These are phyloP conservation scores for Etia nguti DNA, from an alignment of 2,113 vertebrate species.

Conservation along the genomic window DNA sequence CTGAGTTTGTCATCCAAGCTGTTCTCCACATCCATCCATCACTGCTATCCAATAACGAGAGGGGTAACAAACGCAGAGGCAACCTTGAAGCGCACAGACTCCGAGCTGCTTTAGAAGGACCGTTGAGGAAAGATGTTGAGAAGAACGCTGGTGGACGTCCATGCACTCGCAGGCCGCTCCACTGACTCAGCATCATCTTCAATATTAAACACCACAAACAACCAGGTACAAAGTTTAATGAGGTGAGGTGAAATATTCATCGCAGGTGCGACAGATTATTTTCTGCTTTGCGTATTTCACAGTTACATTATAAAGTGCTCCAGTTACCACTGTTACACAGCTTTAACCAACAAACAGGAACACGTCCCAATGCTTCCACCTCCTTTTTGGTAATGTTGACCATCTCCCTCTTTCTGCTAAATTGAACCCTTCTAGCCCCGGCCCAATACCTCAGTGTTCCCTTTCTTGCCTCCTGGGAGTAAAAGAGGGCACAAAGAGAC, in stretches of 20 bases:
- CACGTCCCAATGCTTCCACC: not conserved
- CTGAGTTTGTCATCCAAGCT: constrained; percentile 30
- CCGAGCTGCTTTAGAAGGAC: not conserved
- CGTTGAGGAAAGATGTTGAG: not conserved
- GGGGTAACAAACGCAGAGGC: not conserved
- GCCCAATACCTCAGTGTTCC: not conserved
- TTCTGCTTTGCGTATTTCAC: not conserved
- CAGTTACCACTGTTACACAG: too few relatives aligned
- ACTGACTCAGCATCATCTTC: not conserved
- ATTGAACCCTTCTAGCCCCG: not conserved
- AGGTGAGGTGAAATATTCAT: not conserved
- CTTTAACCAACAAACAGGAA: not conserved
- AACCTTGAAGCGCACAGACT: not conserved
- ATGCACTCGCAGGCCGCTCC: not conserved
- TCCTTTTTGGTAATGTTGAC: not conserved
- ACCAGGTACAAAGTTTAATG: not conserved
- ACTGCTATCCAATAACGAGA: not conserved
- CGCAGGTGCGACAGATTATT: not conserved
- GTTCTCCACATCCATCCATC: constrained; percentile 6
- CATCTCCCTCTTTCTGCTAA: not conserved
- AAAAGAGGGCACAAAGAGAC: not conserved
- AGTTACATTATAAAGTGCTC: not conserved
- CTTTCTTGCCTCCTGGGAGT: not conserved
- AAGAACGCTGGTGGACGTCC: not conserved
- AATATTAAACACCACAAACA: not conserved